These are phyloP conservation scores for Brachionus angularis DNA, from an alignment of 1,140 invertebrate genomes.

Conservation along the genomic window DNA sequence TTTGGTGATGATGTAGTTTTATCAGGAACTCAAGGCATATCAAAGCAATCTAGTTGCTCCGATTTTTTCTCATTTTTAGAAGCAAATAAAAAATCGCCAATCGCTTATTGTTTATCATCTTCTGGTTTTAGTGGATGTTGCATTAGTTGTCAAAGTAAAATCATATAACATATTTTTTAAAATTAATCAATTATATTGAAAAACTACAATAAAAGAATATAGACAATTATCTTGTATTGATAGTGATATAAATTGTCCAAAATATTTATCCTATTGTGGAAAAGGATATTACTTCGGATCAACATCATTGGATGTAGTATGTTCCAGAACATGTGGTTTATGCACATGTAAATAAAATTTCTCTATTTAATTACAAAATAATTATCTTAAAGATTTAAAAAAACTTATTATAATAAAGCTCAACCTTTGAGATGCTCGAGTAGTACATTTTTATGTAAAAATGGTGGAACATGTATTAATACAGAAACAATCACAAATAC, in stretches of 20 bases:
- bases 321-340: no score
- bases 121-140: background rate
- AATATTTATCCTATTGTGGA: no score
- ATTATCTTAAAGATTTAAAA: background rate
- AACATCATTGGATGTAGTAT: no score
- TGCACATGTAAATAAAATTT: no score
- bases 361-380: no score
- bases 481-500: background rate
- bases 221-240: no score
- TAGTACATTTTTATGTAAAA: background rate
- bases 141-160: slow-evolving; percentile 4
- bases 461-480: background rate
- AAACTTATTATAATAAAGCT: background rate
- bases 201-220: no score
- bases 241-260: no score
- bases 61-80: background rate
- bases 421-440: background rate
- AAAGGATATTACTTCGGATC: no score
- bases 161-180: no score
- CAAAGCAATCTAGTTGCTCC: background rate
- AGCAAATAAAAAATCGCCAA: background rate
- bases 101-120: background rate
- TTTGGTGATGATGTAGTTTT: slow-evolving; percentile 28
- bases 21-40: background rate
- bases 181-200: no score